Evolutionary conservation across 2,113 vertebrate species (phyloP).

Genomic region (Tapirus terrestris): DNA sequence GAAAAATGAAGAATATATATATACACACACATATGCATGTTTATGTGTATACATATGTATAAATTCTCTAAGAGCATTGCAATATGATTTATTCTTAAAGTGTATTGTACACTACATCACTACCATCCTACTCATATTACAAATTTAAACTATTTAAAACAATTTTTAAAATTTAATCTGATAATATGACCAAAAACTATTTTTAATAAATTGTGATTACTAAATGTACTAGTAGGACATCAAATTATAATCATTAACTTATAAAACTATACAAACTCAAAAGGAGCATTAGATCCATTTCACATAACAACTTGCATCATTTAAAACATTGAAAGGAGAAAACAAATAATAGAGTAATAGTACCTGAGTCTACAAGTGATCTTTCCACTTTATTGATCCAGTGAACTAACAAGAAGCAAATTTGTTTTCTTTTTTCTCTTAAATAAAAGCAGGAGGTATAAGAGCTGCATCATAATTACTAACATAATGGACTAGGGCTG

Average conservation of each 20-base stretch:
- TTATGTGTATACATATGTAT: not conserved
- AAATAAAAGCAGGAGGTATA: not conserved
- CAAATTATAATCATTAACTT: slow-evolving; percentile 32
- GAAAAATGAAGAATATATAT: slow-evolving; percentile 29
- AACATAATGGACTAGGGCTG: not conserved
- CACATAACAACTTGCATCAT: not conserved
- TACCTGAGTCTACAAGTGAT: not conserved
- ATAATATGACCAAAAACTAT: not conserved
- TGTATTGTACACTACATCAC: not conserved
- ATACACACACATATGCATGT: not conserved
- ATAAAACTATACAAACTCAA: not conserved
- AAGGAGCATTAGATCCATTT: not conserved
- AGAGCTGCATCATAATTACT: not conserved
- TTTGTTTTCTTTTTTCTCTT: not conserved
- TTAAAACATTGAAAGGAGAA: not conserved
- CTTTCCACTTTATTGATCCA: not conserved
- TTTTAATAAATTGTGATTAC: not conserved
- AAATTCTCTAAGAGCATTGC: not conserved
- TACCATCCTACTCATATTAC: not conserved
- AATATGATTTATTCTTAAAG: slow-evolving; percentile 51
- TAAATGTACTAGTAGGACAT: not conserved
- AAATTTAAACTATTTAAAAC: slow-evolving; percentile 42
- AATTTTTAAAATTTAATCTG: not conserved
- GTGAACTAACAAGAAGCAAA: not conserved
- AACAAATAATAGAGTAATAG: not conserved